phyloP scores from a whole-genome alignment of 2,113 vertebrate genomes.

The Pterophyllum scalare region DNA sequence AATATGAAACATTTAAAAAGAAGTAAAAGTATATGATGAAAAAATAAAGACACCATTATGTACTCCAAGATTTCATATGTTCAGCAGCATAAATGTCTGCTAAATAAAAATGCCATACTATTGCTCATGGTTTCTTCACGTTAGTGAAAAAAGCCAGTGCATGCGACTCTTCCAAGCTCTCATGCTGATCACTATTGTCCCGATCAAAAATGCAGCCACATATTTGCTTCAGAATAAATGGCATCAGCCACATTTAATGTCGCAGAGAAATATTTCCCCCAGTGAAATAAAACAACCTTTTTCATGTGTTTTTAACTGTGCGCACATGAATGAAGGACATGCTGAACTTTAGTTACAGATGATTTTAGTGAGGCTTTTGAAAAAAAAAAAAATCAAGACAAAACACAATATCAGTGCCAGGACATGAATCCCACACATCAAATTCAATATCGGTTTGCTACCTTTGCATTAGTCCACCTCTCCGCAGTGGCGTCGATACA shows the following conservation, averaged over 20 bases:
- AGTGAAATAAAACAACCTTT: neutral
- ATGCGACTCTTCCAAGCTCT: no score
- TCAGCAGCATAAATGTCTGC: neutral
- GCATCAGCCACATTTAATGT: neutral
- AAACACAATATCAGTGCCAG: no score
- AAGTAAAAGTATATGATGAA: neutral
- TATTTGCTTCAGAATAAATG: neutral
- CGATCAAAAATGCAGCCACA: neutral
- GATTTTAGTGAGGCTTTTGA: no score
- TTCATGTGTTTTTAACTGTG: no score
- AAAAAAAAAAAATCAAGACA: neutral
- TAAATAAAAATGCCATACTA: neutral
- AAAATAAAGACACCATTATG: neutral
- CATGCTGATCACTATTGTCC: neutral
- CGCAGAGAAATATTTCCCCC: neutral
- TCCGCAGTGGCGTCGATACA: constrained; percentile 64
- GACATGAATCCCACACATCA: neutral
- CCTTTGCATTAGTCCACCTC: constrained; percentile 62
- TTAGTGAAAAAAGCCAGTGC: no score
- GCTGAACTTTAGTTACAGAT: no score
- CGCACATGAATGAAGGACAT: neutral
- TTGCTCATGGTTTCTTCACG: neutral
- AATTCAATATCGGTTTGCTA: constrained; percentile 33
- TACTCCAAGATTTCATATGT: neutral
- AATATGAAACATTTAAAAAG: constrained; percentile 1